Conservation (phyloP, 2,888 invertebrate species). For the Periphyllus acericola region DNA sequence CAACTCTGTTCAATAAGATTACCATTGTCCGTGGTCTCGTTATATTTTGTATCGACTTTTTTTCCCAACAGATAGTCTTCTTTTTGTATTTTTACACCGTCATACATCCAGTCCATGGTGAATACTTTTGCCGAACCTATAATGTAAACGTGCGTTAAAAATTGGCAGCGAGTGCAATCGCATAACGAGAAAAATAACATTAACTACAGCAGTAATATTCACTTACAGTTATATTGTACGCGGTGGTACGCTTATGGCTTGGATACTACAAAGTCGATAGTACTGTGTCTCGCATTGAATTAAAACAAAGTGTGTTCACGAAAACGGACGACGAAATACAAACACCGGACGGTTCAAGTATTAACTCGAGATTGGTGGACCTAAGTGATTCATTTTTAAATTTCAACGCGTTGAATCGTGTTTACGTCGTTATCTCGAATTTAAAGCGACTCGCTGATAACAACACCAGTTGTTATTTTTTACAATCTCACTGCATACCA, state of each 20-base stretch:
- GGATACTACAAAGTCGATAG: not conserved
- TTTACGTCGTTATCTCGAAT: not conserved
- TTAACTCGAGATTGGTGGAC: not conserved
- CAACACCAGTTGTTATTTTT: too few relatives aligned
- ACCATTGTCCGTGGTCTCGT: slow-evolving; percentile 17
- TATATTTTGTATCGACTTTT: slow-evolving; percentile 34
- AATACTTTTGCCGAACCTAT: not conserved
- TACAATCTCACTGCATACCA: too few relatives aligned
- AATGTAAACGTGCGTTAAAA: not conserved
- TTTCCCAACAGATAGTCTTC: slow-evolving; percentile 55
- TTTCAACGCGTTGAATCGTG: not conserved
- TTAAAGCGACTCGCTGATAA: too few relatives aligned
- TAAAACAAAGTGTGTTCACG: not conserved
- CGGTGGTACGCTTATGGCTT: not conserved
- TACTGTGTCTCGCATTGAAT: not conserved
- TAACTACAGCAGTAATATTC: too few relatives aligned
- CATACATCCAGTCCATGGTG: slow-evolving; percentile 66
- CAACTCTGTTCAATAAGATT: not conserved
- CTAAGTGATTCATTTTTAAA: not conserved
- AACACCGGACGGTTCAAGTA: too few relatives aligned
- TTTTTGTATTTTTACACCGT: slow-evolving; percentile 41
- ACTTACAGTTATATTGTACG: not conserved
- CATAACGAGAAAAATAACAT: not conserved
- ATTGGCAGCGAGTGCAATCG: not conserved
- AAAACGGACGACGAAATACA: not conserved